Percentiles rank a stretch among this genome's conserved stretches.
These are phyloP conservation scores for Mionectes olivaceus DNA, from an alignment of 2,797 vertebrate species.

Conservation along the genomic window DNA sequence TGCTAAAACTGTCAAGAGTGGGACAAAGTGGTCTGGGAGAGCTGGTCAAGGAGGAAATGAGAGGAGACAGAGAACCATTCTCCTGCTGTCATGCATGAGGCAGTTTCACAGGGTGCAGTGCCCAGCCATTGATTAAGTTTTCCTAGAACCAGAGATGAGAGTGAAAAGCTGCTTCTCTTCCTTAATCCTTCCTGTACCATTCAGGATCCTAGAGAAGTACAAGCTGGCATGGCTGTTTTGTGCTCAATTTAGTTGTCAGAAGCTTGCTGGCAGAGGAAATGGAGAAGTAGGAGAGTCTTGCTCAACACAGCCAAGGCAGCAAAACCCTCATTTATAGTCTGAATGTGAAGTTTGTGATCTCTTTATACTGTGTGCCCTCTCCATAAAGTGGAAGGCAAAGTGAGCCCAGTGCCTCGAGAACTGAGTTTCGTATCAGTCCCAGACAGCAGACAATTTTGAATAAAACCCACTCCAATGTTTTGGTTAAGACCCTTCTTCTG, in stretches of 20 bases:
- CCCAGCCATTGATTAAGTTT: conserved; percentile 5
- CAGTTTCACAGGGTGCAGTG: background rate
- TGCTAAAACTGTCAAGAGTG: background rate
- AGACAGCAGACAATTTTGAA: background rate
- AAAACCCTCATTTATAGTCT: conserved; percentile 14
- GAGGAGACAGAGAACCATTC: background rate
- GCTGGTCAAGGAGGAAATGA: conserved; percentile 38
- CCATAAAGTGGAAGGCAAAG: background rate
- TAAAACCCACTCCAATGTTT: background rate
- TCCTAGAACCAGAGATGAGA: conserved; percentile 19
- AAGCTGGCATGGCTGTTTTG: conserved; percentile 29
- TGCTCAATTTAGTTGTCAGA: conserved; percentile 12
- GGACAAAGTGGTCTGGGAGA: background rate
- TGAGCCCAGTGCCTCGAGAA: background rate
- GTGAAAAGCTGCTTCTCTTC: conserved; percentile 44
- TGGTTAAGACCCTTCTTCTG: background rate
- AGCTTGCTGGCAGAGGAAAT: conserved; percentile 29
- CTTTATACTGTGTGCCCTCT: background rate
- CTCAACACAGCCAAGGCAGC: background rate
- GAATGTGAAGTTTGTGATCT: background rate
- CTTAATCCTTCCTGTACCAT: conserved; percentile 50
- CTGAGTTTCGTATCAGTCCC: background rate
- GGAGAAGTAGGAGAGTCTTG: conserved; percentile 17
- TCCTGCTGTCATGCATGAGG: background rate
- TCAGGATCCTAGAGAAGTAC: background rate